Base-by-base conservation (phyloP, 2,113 vertebrate genomes). In the Chaenocephalus aceratus region DNA sequence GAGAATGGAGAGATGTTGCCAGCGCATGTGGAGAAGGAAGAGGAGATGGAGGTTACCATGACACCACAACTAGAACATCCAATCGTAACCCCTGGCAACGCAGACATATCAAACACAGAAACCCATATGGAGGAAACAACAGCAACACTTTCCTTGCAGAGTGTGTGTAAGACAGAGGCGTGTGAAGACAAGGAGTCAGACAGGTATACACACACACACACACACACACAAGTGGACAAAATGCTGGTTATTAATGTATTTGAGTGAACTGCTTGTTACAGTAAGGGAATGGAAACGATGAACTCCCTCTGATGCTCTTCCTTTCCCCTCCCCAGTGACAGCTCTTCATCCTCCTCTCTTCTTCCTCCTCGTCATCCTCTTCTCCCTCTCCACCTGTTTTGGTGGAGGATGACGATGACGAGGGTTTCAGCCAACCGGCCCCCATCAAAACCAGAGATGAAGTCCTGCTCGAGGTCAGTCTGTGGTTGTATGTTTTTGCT, bases 281-380 rank as follows among this genome's bases (percentile, higher is more conserved):
- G 23, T 15, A 18, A 5, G 46, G 9, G 23, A 52, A 60, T 53
- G 10, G 21, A 18, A 4, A 69, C 2, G 2, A 36, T n/a, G 44
- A 9, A 34, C 8, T 48, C 5, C 75, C 45, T 7, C 3, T 62
- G 15, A 69, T 56, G 5, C 10, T 61, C 5, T 49, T 57, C 9
- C 57, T 65, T 15, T 75, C n/a, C 11, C 60, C 1, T 75, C 18
- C 23, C 15, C 79, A 92, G 91, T 52, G 90, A 92, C 51, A 92
- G 88, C 77, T 92, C 91, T 3, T 87, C 90, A 2, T 88, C 86
- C 0, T 91, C 90, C n/a, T n/a, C 0, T 89, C 88, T 0, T 90
- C 87, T 3, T 89, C 91, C 0, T 90, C 90, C 3, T 89, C 90
- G 1, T 86, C 85, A 1, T 80, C 88, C 2, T 87, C 88, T n/a